These are phyloP conservation scores for Venusia cambrica DNA, from an alignment of 2,888 invertebrate species.

Conservation along the genomic window DNA sequence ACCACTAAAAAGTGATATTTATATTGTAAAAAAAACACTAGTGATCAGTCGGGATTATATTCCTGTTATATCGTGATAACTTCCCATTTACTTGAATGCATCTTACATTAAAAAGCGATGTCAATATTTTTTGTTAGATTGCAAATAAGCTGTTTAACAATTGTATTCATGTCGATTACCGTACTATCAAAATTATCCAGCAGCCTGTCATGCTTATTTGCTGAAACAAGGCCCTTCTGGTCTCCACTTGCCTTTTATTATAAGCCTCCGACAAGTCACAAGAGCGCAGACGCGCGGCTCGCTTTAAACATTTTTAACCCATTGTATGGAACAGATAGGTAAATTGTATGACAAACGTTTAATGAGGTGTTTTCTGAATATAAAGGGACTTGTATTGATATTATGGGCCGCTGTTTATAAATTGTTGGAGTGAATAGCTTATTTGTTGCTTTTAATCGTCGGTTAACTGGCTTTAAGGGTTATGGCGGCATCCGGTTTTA, in stretches of 20 bases:
- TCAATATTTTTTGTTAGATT: too few relatives aligned
- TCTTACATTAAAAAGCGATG: too few relatives aligned
- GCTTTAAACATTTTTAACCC: conserved; percentile 59
- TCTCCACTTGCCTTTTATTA: conserved; percentile 11
- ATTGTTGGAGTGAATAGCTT: conserved; percentile 52
- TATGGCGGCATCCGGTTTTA: conserved; percentile 52
- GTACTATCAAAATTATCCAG: too few relatives aligned
- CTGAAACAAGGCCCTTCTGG: conserved; percentile 5
- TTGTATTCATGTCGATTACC: too few relatives aligned
- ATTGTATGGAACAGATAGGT: conserved; percentile 54
- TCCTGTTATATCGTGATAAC: too few relatives aligned
- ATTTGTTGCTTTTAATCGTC: conserved; percentile 54
- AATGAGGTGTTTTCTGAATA: conserved; percentile 61
- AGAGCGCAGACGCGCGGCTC: conserved; percentile 41
- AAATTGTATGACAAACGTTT: conserved; percentile 59
- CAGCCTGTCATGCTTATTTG: conserved; percentile 13
- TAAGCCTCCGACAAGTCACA: conserved; percentile 27
- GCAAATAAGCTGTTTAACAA: too few relatives aligned
- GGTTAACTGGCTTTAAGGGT: conserved; percentile 43
- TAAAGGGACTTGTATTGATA: conserved; percentile 48
- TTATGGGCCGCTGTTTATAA: conserved; percentile 50
- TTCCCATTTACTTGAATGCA: too few relatives aligned
- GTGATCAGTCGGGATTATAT: too few relatives aligned
- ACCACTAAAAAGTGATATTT: too few relatives aligned
- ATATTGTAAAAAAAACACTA: too few relatives aligned